phyloP scores from a whole-genome alignment of 2,113 vertebrate genomes.

The Herpetotheres cachinnans region DNA sequence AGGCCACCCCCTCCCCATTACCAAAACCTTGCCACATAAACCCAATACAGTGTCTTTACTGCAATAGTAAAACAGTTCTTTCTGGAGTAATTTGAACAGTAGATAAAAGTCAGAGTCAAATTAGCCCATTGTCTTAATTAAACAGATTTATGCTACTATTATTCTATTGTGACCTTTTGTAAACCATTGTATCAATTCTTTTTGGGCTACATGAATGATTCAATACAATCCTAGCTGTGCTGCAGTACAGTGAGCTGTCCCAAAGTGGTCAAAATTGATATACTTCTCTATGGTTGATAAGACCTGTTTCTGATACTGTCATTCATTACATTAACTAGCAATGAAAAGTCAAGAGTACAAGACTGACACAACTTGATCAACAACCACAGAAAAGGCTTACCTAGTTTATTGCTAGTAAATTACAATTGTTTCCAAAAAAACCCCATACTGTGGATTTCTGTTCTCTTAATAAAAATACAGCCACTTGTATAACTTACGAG shows the following conservation, averaged over 20 bases:
- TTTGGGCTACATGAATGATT: neutral
- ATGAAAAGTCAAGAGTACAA: neutral
- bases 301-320: neutral
- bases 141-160: neutral
- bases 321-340: neutral
- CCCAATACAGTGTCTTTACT: neutral
- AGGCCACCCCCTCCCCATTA: rapidly evolving
- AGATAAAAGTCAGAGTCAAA: neutral
- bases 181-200: neutral
- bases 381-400: neutral
- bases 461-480: neutral
- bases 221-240: neutral
- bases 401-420: neutral
- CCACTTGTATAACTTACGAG: neutral
- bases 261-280: neutral
- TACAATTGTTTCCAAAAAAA: neutral
- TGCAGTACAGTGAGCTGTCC: neutral
- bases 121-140: neutral
- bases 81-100: neutral
- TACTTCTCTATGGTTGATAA: neutral
- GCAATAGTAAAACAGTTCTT: neutral
- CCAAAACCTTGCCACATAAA: neutral
- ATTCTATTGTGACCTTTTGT: neutral
- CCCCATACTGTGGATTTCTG: rapidly evolving
- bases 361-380: neutral